A percentile compares a stretch with the other conserved stretches of the same genome.
Conservation (phyloP, 2,113 vertebrate genomes). For the Ceratotherium simum region DNA sequence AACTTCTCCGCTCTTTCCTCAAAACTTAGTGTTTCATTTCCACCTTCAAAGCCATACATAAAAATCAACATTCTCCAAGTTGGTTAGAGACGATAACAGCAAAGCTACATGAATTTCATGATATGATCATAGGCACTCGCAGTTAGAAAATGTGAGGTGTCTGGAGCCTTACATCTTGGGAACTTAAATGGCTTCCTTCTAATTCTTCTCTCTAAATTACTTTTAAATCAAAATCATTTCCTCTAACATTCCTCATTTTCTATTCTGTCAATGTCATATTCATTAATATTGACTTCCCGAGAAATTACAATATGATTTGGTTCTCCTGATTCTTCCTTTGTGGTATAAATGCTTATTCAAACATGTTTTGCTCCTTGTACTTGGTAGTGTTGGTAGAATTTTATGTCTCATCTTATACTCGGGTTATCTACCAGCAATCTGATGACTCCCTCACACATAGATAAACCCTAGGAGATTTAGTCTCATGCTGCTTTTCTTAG, state of each 20-base stretch:
- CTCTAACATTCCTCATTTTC: not conserved
- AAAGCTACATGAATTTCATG: not conserved
- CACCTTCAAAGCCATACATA: conserved; percentile 20
- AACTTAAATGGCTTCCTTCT: not conserved
- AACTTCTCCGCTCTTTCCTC: not conserved
- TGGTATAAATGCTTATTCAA: conserved; percentile 76
- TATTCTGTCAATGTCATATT: not conserved
- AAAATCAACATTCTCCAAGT: not conserved
- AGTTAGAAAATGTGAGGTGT: not conserved
- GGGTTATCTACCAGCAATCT: conserved; percentile 16
- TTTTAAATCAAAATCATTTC: not conserved
- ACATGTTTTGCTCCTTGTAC: conserved; percentile 40
- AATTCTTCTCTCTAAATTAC: not conserved
- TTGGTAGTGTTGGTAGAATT: conserved; percentile 53
- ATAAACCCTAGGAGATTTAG: conserved; percentile 61
- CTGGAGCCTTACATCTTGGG: not conserved
- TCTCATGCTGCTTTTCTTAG: conserved; percentile 62
- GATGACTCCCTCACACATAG: not conserved
- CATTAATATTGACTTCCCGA: conserved; percentile 69
- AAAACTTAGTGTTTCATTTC: conserved; percentile 34
- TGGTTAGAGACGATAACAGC: not conserved
- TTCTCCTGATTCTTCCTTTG: conserved; percentile 62
- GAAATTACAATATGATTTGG: conserved; percentile 65
- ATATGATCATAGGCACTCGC: not conserved
- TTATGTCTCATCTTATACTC: not conserved